Base-by-base conservation (phyloP, 2,888 invertebrate species). In the Euplagia quadripunctaria region DNA sequence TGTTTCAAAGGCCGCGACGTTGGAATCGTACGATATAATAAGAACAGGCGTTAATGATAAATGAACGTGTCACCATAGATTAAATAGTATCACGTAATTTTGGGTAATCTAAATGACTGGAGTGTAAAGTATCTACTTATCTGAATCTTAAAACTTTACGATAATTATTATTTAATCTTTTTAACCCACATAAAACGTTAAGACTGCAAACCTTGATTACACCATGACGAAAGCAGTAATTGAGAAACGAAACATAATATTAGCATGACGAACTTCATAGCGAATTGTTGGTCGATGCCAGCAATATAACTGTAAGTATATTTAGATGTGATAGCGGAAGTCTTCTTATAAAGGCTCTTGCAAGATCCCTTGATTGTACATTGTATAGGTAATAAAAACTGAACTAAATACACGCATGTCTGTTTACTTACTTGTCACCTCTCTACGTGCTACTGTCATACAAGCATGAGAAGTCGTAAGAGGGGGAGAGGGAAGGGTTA, bases 211-310 rank as follows among this genome's bases (percentile, higher is more conserved):
- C 49, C 49, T 49, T 41, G 17, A 61, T 63, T 69, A 65, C 31
- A 55, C 65, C 43, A 43, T 61, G 58, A 66, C 43, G 41, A 66
- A 66, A 20, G 42, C 43, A 67, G 51, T 43, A 42, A 16, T 67
- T 41, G 49, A 49, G n/a, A 51, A 51, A 20, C 67, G 41, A 67
- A 67, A 63, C 63, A 51, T 20, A 67, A 61, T 61, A 55, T 74
- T 77, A 71, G 71, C 71, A 58, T 77, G 77, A 68, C 79, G 77
- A 79, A 79, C 72, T 79, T 43, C 61, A 67, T 67, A 67, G 71
- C 70, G 71, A 74, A 74, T 66, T 64, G 64, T 66, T 31, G 80
- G 80, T 80, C 75, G 73, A 78, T 79, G 80, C 75, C 80, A 63
- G 65, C 61, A 31, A 63, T 61, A 64, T 78, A 78, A 73, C 80